Percentiles rank a stretch among this genome's conserved stretches.
Conservation (phyloP, 2,797 vertebrate species). For the Australoheros facetus region DNA sequence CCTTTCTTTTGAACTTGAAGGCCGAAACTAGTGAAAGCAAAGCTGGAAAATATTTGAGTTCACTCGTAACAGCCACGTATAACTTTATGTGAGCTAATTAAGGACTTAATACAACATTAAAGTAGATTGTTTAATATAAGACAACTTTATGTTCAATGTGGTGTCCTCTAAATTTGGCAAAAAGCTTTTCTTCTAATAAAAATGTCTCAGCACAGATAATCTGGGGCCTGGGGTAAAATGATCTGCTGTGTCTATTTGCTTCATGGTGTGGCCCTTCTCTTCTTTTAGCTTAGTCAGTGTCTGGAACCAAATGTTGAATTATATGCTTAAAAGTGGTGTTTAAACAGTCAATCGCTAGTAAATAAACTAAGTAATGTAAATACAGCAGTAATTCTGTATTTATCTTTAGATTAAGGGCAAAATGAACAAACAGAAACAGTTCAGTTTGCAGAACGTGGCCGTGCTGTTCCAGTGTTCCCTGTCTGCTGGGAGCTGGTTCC, state of each 20-base stretch:
- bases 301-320: neutral
- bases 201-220: too few species aligned
- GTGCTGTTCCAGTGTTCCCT: neutral
- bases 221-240: neutral
- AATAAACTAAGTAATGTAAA: neutral
- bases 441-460: neutral
- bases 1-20: neutral
- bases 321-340: neutral
- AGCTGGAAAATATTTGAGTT: neutral
- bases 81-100: neutral
- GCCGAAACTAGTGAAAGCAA: neutral
- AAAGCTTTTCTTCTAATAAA: rapidly evolving
- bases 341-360: neutral
- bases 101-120: neutral
- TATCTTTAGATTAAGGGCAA: neutral
- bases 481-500: neutral
- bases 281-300: neutral
- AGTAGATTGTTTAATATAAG: rapidly evolving
- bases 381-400: neutral
- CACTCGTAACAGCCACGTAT: rapidly evolving
- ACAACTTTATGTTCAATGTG: neutral
- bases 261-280: neutral
- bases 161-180: neutral
- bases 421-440: neutral
- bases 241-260: neutral